Percentiles rank a stretch among this genome's conserved stretches.
Evolutionary conservation across 2,113 vertebrate species (phyloP).

Genomic region (Python bivittatus): DNA sequence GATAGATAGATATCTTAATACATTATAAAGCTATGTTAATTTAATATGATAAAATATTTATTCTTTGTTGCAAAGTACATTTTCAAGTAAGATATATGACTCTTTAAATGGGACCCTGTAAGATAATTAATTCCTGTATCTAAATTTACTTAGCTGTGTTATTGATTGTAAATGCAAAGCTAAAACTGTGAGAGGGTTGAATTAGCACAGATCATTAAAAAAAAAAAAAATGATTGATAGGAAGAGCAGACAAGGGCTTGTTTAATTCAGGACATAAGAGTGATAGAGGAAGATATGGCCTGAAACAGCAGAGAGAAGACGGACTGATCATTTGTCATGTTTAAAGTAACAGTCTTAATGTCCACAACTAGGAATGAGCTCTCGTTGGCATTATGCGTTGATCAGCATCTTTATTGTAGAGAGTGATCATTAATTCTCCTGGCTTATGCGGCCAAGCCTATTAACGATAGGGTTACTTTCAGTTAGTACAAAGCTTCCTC

Average conservation of each 20-base stretch:
- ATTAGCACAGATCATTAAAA: neutral
- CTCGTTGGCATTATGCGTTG: neutral
- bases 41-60: neutral
- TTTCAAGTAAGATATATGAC: neutral
- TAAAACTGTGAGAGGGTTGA: neutral
- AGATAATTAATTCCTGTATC: neutral
- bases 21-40: neutral
- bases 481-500: neutral
- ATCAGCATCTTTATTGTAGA: neutral
- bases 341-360: neutral
- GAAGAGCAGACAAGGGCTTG: neutral
- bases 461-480: neutral
- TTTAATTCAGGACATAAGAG: neutral
- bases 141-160: neutral
- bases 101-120: neutral
- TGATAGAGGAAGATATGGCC: neutral
- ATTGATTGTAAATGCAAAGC: neutral
- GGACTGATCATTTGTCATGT: neutral
- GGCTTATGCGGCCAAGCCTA: neutral
- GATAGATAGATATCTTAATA: neutral
- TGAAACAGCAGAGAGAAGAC: neutral
- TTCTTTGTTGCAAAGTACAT: neutral
- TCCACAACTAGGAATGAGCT: neutral
- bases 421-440: neutral
- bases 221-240: neutral